Conservation (phyloP, 2,113 vertebrate genomes). For the Thamnophis sirtalis region DNA sequence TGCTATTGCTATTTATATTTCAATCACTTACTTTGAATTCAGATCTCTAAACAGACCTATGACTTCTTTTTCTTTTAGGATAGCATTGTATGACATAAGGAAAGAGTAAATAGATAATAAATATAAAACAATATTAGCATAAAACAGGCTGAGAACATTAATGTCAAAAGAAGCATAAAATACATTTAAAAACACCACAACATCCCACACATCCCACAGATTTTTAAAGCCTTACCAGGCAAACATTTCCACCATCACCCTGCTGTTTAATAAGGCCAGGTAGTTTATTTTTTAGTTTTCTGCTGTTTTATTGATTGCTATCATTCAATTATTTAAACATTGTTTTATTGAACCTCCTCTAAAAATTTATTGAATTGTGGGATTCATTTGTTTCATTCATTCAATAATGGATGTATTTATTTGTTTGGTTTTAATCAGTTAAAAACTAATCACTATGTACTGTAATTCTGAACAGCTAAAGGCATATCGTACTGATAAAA, state of each 20-base stretch:
- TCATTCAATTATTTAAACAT: neutral
- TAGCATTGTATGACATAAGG: neutral
- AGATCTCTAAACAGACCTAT: neutral
- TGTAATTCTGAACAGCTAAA: neutral
- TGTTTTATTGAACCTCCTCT: neutral
- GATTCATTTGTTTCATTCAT: neutral
- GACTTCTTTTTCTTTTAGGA: neutral
- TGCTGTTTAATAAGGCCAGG: neutral
- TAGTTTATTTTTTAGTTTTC: neutral
- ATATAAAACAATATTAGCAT: neutral
- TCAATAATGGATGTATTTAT: neutral
- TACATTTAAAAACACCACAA: neutral
- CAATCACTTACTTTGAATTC: neutral
- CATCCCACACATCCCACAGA: neutral
- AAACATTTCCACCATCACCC: neutral
- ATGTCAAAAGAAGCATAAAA: neutral
- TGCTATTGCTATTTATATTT: neutral
- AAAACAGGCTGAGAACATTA: neutral
- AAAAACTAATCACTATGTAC: neutral
- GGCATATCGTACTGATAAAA: neutral
- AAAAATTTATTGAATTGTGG: neutral
- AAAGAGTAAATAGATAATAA: neutral
- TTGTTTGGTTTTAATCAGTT: neutral
- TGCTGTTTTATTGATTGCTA: neutral
- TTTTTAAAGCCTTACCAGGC: neutral